Evolutionary conservation across 2,113 vertebrate species (phyloP), one percentile per base, ranked within the genome.

Genomic region (Boulengeromyrus knoepffleri): DNA sequence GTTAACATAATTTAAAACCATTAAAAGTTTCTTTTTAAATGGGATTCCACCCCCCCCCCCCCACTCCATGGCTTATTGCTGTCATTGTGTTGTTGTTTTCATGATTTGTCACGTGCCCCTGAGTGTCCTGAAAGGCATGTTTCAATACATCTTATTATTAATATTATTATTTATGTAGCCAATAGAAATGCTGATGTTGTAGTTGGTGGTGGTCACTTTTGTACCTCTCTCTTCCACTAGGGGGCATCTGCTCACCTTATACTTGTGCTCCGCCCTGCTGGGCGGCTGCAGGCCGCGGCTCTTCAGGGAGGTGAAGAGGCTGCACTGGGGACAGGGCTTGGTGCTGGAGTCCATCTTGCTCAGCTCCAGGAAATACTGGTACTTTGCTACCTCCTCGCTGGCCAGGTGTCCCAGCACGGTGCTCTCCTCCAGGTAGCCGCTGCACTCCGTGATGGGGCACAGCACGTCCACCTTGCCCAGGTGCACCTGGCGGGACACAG

Each of bases 281-380:
- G 96, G 95, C 87, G 94, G 95, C 91, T 96, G 96, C 93, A 96
- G 95, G 95, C 95, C 94, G 94, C 95, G 97, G 91, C 93, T 96
- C 95, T 96, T 97, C 94, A 99, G 96, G 24, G 97, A 97, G 91
- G 97, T 99, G 96, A 99, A 99, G 92, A 97, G 96, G 94, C 96
- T 97, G 96, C 99, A 99, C 93, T 99, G 98, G 66, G 98, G 99
- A 91, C 99, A 99, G 70, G 98, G 98, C 93, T 99, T 99, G 92
- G 98, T 99, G 96, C 97, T 97, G 52, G 97, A 96, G 95, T 99
- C 98, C 91, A 99, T 96, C 91, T 97, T 96, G 95, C 97, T 97
- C 92, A 99, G 96, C 95, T 99, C 98, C 96, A 98, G 92, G 94
- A 99, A 98, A 95, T 99, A 99, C 45, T 95, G 97, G 90, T 99